These are phyloP conservation scores for Myotis daubentonii DNA, from an alignment of 2,797 vertebrate genomes.

Conservation along the genomic window DNA sequence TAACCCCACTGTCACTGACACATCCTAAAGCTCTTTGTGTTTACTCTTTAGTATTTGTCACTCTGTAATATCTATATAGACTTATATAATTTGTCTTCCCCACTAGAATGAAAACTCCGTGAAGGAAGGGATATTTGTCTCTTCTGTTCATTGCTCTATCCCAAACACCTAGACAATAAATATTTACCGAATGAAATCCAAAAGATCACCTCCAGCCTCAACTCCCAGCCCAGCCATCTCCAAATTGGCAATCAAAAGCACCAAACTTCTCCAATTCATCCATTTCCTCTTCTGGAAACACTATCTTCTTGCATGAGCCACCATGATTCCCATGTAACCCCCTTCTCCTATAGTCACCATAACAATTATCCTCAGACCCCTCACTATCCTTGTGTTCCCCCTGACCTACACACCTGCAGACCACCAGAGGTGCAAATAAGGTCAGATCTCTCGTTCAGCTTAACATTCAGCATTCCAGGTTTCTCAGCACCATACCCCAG, in stretches of 20 bases:
- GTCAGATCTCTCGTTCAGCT: background rate
- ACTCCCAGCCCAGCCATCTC: background rate
- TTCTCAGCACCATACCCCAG: background rate
- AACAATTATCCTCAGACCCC: background rate
- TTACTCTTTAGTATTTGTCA: background rate
- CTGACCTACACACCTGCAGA: background rate
- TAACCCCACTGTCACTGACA: background rate
- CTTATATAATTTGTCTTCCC: background rate
- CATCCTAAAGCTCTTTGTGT: background rate
- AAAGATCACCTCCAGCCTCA: background rate
- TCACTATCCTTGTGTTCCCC: background rate
- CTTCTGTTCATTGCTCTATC: background rate
- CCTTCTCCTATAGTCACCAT: background rate
- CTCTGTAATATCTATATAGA: background rate
- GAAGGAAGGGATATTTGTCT: background rate
- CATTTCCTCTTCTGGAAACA: background rate
- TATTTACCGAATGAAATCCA: background rate
- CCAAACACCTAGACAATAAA: constrained; percentile 34
- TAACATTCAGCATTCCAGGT: background rate
- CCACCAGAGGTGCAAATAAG: background rate
- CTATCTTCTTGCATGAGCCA: background rate
- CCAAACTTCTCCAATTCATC: background rate
- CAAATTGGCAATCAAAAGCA: constrained; percentile 33
- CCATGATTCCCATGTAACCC: background rate
- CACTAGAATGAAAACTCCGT: background rate